A percentile compares a stretch with the other conserved stretches of the same genome.
Evolutionary conservation across 2,888 invertebrate species (phyloP).

Genomic region (Heliconius aoede): DNA sequence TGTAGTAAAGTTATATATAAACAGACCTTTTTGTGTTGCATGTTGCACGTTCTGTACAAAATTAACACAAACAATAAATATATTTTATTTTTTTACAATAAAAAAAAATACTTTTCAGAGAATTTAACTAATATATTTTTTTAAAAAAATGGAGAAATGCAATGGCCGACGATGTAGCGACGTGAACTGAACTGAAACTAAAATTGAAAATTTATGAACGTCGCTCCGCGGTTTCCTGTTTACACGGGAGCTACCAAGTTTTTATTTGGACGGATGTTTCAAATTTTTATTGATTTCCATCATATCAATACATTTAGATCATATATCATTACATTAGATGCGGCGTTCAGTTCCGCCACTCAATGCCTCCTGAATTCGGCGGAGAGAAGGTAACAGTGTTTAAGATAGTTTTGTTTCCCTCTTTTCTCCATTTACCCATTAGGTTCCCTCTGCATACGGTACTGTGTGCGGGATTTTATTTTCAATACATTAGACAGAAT

Average conservation of each 20-base stretch:
- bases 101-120: background rate
- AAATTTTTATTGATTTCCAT: slow-evolving; percentile 8
- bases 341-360: background rate
- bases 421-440: too few species aligned
- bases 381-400: too few species aligned
- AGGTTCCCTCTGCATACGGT: background rate
- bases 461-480: background rate
- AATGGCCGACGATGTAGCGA: slow-evolving; percentile 37
- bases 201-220: slow-evolving; percentile 59
- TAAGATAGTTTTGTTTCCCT: too few species aligned
- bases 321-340: too few species aligned
- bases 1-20: background rate
- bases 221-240: slow-evolving; percentile 68
- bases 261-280: slow-evolving; percentile 22
- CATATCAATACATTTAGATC: background rate
- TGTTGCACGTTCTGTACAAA: background rate
- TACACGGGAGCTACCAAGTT: slow-evolving; percentile 21
- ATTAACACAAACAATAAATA: background rate
- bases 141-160: background rate
- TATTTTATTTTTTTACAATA: background rate
- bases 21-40: slow-evolving; percentile 27
- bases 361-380: too few species aligned
- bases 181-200: slow-evolving; percentile 52
- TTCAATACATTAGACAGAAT: too few species aligned
- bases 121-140: too few species aligned